Conservation (phyloP, 2,113 vertebrate species). For the Athene cunicularia region DNA sequence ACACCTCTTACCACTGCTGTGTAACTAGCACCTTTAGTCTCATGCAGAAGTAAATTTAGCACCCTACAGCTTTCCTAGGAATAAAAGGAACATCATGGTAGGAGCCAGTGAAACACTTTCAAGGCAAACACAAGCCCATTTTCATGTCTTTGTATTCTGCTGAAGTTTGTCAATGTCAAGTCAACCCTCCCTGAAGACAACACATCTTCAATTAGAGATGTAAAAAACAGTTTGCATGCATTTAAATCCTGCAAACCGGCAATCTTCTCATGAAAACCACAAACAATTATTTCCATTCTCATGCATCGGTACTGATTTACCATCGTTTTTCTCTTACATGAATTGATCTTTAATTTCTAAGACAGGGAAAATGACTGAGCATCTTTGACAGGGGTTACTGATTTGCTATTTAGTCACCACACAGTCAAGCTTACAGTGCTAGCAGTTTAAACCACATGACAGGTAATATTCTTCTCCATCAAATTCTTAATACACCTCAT, state of each 20-base stretch:
- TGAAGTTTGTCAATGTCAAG: constrained; percentile 69
- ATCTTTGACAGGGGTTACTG: constrained; percentile 49
- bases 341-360: constrained; percentile 64
- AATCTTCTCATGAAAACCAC: constrained; percentile 69
- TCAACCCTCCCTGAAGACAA: constrained; percentile 64
- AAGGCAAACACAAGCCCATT: constrained; percentile 54
- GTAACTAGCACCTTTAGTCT: not conserved
- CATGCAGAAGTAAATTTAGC: not conserved
- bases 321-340: constrained; percentile 36
- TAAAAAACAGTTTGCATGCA: constrained; percentile 62
- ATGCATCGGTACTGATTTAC: constrained; percentile 32
- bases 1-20: not conserved
- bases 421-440: not conserved
- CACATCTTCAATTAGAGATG: constrained; percentile 71
- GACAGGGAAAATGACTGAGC: not conserved
- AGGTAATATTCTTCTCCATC: constrained; percentile 8
- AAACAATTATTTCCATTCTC: constrained; percentile 64
- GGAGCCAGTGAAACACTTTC: constrained; percentile 35
- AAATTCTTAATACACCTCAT: not conserved
- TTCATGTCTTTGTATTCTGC: constrained; percentile 46
- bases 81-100: constrained; percentile 29
- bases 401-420: constrained; percentile 37
- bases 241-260: constrained; percentile 68
- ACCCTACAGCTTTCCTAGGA: not conserved
- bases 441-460: constrained; percentile 15